phyloP scores from a whole-genome alignment of 2,113 vertebrate genomes.

The Campylorhamphus procurvoides region DNA sequence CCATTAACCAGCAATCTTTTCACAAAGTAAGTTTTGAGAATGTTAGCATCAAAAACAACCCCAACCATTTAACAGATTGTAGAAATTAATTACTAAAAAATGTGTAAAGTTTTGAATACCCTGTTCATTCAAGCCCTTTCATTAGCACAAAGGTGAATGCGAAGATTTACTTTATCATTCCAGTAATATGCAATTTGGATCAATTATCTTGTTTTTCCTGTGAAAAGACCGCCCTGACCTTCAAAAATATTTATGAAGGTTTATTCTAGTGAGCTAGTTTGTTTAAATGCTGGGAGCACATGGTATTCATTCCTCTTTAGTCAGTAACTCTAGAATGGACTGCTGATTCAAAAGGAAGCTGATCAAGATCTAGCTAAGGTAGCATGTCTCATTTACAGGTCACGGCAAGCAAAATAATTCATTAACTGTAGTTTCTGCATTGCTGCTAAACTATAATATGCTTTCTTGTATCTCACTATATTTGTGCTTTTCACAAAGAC shows the following conservation, averaged over 20 bases:
- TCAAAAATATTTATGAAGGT: neutral
- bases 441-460: neutral
- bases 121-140: neutral
- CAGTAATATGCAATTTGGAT: neutral
- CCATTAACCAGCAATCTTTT: neutral
- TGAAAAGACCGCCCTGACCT: neutral
- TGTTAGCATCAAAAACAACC: neutral
- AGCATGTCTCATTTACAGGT: neutral
- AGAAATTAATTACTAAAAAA: neutral
- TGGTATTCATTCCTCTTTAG: neutral
- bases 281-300: neutral
- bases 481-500: neutral
- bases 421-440: neutral
- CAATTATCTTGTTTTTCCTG: neutral
- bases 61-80: neutral
- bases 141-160: neutral
- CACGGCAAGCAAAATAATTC: neutral
- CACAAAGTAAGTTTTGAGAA: neutral
- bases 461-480: neutral
- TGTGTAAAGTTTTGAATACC: neutral
- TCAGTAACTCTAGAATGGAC: neutral
- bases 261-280: neutral
- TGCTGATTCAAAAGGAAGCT: neutral
- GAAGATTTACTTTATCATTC: neutral
- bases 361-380: neutral